Evolutionary conservation across 2,797 vertebrate species (phyloP).

Genomic region (Parambassis ranga): DNA sequence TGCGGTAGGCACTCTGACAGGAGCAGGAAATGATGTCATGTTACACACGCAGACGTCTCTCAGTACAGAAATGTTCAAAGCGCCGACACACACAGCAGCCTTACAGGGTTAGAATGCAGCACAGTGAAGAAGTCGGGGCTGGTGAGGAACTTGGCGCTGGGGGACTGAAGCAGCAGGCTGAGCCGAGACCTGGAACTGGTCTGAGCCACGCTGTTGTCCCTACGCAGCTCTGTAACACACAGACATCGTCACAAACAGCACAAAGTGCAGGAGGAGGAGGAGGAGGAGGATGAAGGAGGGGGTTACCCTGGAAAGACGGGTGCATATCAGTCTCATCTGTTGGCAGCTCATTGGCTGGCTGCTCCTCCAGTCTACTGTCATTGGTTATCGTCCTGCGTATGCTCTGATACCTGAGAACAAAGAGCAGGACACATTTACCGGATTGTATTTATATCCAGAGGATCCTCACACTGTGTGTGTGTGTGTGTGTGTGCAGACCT

Average conservation of each 20-base stretch:
- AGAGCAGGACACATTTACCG: constrained; percentile 36
- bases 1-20: constrained; percentile 96
- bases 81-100: too few species aligned
- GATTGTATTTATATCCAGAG: too few species aligned
- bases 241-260: neutral
- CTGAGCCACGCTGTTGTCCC: constrained; percentile 88
- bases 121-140: constrained; percentile 99
- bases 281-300: too few species aligned
- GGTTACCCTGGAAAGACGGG: too few species aligned
- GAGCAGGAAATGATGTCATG: neutral
- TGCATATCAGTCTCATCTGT: too few species aligned
- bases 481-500: too few species aligned
- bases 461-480: too few species aligned
- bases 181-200: constrained; percentile 91
- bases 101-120: constrained; percentile 99
- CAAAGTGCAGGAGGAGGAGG: constrained; percentile 72
- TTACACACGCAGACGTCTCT: too few species aligned
- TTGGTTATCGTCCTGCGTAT: constrained; percentile 96
- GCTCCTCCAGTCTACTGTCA: constrained; percentile 89
- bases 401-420: constrained; percentile 90
- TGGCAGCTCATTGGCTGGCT: constrained; percentile 76
- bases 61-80: neutral
- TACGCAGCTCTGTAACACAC: constrained; percentile 86
- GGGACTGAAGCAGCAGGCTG: constrained; percentile 93
- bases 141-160: constrained; percentile 98